Percentiles rank a stretch among this genome's conserved stretches.
Evolutionary conservation across 2,113 vertebrate genomes (phyloP).

Genomic region (Oryzias melastigma): DNA sequence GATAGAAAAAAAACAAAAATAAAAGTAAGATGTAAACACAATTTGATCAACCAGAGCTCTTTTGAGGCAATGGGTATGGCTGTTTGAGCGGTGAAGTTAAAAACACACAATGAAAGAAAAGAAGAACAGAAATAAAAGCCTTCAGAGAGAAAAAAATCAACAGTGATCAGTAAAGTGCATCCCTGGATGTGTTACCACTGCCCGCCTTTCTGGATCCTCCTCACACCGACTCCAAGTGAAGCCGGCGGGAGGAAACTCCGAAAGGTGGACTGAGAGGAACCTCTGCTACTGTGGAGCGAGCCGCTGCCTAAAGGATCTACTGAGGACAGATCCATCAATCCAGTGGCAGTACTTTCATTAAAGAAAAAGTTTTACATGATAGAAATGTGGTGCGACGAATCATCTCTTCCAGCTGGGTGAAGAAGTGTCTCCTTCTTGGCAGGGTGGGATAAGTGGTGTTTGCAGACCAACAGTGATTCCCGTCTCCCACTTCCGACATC

Average conservation of each 20-base stretch:
- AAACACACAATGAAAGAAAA: conserved; percentile 28
- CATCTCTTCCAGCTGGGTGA: conserved; percentile 59
- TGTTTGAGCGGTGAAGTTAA: conserved; percentile 66
- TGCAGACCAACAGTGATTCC: conserved; percentile 34
- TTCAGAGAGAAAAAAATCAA: conserved; percentile 48
- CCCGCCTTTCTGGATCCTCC: conserved; percentile 25
- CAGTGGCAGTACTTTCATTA: conserved; percentile 74
- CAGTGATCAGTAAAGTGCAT: conserved; percentile 76
- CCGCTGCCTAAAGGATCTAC: conserved; percentile 49
- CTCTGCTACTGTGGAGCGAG: conserved; percentile 41
- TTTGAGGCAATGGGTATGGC: conserved; percentile 71
- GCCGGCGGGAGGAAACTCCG: conserved; percentile 38
- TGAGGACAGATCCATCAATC: conserved; percentile 65
- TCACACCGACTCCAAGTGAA: conserved; percentile 40
- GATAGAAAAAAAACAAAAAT: conserved; percentile 66
- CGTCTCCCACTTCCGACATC: conserved; percentile 26
- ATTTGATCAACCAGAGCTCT: conserved; percentile 69
- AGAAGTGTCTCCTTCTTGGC: conserved; percentile 52
- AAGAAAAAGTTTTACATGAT: conserved; percentile 47
- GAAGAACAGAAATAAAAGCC: conserved; percentile 11
- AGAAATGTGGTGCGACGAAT: conserved; percentile 64
- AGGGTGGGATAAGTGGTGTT: conserved; percentile 39
- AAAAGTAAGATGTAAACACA: conserved; percentile 72
- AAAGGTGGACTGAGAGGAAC: conserved; percentile 46
- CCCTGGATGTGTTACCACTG: conserved; percentile 63